phyloP scores from a whole-genome alignment of 1,140 invertebrate species.

The Drosophila sp. region DNA sequence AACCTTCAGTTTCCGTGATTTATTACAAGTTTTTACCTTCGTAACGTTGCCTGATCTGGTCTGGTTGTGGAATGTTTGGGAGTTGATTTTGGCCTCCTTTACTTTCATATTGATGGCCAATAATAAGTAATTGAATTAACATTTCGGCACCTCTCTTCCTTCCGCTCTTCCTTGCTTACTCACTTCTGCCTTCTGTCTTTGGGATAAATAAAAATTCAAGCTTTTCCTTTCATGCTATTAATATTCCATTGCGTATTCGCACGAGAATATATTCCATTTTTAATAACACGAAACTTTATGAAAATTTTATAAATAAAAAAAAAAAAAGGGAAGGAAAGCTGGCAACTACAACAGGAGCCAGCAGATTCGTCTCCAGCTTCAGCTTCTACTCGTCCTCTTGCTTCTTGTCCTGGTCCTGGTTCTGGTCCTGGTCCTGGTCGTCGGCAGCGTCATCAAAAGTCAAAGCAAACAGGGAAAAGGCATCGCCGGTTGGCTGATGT shows the following conservation, averaged over 20 bases:
- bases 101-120: slow-evolving; percentile 11
- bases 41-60: background rate
- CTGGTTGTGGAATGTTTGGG: background rate
- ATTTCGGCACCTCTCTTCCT: background rate
- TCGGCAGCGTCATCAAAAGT: slow-evolving; percentile 49
- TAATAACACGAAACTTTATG: slow-evolving; percentile 76
- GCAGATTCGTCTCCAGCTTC: slow-evolving; percentile 10
- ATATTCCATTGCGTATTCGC: slow-evolving; percentile 74
- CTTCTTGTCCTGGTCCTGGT: background rate
- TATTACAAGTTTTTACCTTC: slow-evolving; percentile 40
- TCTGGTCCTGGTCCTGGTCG: background rate
- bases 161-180: background rate
- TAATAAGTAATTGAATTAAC: slow-evolving; percentile 18
- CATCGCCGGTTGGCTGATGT: slow-evolving; percentile 8
- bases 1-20: slow-evolving; percentile 37
- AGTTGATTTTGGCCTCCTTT: background rate
- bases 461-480: slow-evolving; percentile 61
- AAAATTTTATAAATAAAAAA: slow-evolving; percentile 71
- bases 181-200: slow-evolving; percentile 1
- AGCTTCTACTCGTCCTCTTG: background rate
- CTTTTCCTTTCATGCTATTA: slow-evolving; percentile 63
- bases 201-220: slow-evolving; percentile 57
- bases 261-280: slow-evolving; percentile 75
- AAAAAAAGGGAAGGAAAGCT: background rate
- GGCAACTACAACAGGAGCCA: slow-evolving; percentile 27